Evolutionary conservation across 1,140 invertebrate species (phyloP).

Genomic region (Aphidius ervi): DNA sequence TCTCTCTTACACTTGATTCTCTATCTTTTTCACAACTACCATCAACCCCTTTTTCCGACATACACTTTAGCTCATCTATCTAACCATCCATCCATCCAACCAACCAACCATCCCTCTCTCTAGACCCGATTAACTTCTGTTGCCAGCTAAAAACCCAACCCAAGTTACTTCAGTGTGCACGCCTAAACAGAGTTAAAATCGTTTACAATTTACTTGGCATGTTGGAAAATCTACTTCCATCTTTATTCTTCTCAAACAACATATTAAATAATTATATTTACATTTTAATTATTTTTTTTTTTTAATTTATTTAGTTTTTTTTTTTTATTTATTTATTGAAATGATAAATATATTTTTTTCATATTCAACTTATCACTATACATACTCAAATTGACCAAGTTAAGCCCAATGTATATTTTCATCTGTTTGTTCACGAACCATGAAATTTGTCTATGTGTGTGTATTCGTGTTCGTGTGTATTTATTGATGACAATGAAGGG

Average conservation of each 20-base stretch:
- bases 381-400: no score
- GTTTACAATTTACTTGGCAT: slow-evolving; percentile 21
- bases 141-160: neutral
- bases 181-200: slow-evolving; percentile 17
- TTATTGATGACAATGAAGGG: slow-evolving; percentile 27
- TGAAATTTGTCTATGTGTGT: slow-evolving; percentile 28
- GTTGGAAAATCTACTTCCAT: neutral
- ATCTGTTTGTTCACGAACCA: slow-evolving; percentile 20
- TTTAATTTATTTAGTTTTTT: neutral
- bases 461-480: slow-evolving; percentile 2
- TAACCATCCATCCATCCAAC: neutral
- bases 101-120: neutral
- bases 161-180: neutral
- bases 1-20: neutral
- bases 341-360: no score
- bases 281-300: no score
- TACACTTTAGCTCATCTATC: no score
- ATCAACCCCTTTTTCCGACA: no score
- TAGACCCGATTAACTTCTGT: slow-evolving; percentile 14
- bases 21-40: neutral
- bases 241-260: slow-evolving; percentile 1
- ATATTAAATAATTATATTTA: neutral
- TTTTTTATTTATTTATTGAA: neutral
- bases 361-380: no score
- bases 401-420: no score